A percentile compares a stretch with the other conserved stretches of the same genome.
Evolutionary conservation across 2,888 invertebrate species (phyloP).

Genomic region (Agrochola litura): DNA sequence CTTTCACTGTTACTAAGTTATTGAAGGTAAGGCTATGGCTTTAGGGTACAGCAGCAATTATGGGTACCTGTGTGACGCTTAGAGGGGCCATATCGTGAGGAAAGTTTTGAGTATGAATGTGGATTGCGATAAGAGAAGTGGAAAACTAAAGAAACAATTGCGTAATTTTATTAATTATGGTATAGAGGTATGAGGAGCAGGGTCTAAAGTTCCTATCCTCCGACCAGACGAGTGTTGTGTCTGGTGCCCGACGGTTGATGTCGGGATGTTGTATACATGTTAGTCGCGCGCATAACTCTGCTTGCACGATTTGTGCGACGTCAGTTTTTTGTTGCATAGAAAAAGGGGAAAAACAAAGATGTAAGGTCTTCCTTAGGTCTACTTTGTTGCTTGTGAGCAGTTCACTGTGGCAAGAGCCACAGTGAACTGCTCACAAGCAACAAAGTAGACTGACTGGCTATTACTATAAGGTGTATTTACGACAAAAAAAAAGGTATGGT

Average conservation of each 20-base stretch:
- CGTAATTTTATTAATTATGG: background rate
- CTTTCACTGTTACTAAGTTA: constrained; percentile 81
- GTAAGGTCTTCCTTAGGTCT: too few relatives aligned
- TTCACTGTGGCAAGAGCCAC: too few relatives aligned
- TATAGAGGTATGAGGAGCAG: background rate
- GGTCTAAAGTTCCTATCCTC: background rate
- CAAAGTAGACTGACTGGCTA: background rate
- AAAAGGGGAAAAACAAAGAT: background rate
- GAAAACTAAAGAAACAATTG: background rate
- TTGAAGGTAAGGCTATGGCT: constrained; percentile 68
- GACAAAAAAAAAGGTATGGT: background rate
- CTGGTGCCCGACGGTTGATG: too few relatives aligned
- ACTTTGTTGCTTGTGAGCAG: too few relatives aligned
- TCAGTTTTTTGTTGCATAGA: background rate
- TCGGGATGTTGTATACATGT: background rate
- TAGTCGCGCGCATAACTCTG: background rate
- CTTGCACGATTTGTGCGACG: background rate
- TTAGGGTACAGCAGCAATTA: background rate
- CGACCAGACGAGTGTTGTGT: background rate
- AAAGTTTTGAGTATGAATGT: background rate
- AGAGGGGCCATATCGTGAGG: background rate
- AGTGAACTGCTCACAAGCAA: background rate
- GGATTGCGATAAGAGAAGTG: background rate
- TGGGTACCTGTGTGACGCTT: background rate
- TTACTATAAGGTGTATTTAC: background rate